Evolutionary conservation across 2,888 invertebrate species (phyloP), one percentile per base, ranked within the genome.

Genomic region (Catocala fraxini): DNA sequence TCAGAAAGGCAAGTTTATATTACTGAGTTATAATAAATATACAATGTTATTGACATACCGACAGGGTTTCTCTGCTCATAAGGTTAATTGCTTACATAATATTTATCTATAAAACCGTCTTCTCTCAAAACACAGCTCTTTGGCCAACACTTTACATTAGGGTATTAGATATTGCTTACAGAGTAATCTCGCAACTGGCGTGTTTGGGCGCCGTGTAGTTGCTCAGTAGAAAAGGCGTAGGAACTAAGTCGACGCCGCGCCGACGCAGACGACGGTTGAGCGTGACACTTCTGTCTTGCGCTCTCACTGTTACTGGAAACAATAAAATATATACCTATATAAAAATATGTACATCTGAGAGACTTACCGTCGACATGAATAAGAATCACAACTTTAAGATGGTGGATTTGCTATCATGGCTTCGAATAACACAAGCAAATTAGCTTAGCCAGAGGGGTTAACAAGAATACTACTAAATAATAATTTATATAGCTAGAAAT

Each of bases 151-250:
- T 45, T 15, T 33, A 53, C 1, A 43, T 51, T 11, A 34, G n/a
- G 12, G 6, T 43, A 59, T 43, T 43, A 56, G 15, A 5, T 48
- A 43, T 51, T 46, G 51, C 41, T 65, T 83, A 90, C 13, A 90
- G 74, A 42, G 92, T 93, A 63, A 93, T 82, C 71, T 94, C 93
- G 66, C 90, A 86, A 66, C 78, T 88, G 45, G 80, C 78, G 68
- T 87, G 81, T 59, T 88, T 85, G 15, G 70, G 75, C 15, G 86
- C 85, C 53, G 83, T 90, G 79, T 94, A 94, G 83, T 94, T 93
- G 86, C 94, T 94, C 61, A 94, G 89, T 75, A 94, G 83, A 82
- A 94, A 94, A 66, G 94, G 94, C 64, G 94, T 94, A 82, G 94
- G 94, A 82, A 94, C 94, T 77, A 93, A 79, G 63, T 93, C 91